Conservation (phyloP, 1,140 invertebrate species). For the Drosophila melanica region DNA sequence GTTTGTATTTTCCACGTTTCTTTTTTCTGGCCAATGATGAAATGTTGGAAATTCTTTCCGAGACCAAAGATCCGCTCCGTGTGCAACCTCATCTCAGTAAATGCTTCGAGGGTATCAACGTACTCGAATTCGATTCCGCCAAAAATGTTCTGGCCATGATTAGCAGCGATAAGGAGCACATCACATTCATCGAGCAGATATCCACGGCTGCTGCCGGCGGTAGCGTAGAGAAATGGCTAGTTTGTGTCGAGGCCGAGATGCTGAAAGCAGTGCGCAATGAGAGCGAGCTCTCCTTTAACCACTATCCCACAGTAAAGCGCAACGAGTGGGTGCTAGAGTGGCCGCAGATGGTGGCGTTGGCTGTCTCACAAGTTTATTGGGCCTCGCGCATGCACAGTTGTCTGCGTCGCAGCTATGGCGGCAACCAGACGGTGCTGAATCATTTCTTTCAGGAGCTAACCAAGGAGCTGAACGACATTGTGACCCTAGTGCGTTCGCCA, state of each 20-base stretch:
- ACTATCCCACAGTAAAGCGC: slow-evolving; percentile 88
- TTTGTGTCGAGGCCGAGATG: slow-evolving; percentile 94
- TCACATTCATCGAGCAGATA: slow-evolving; percentile 89
- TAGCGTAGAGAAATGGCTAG: slow-evolving; percentile 96
- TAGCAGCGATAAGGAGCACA: slow-evolving; percentile 92
- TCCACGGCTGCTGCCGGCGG: slow-evolving; percentile 92
- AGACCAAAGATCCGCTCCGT: slow-evolving; percentile 93
- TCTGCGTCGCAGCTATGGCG: slow-evolving; percentile 85
- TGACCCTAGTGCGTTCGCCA: slow-evolving; percentile 86
- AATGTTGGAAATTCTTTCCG: slow-evolving; percentile 96
- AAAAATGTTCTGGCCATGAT: slow-evolving; percentile 93
- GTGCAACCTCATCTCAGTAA: slow-evolving; percentile 97
- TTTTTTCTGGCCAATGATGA: slow-evolving; percentile 98
- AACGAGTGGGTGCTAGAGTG: slow-evolving; percentile 92
- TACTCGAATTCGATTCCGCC: slow-evolving; percentile 89
- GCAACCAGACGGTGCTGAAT: slow-evolving; percentile 85
- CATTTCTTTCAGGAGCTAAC: slow-evolving; percentile 86
- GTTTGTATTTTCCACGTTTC: slow-evolving; percentile 95
- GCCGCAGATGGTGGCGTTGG: slow-evolving; percentile 95
- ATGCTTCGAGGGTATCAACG: slow-evolving; percentile 93
- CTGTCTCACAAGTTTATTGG: slow-evolving; percentile 95
- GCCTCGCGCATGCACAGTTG: slow-evolving; percentile 90
- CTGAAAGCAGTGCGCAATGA: slow-evolving; percentile 89
- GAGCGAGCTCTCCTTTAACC: slow-evolving; percentile 88
- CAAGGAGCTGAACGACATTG: slow-evolving; percentile 87